These are phyloP conservation scores for Hedya salicella DNA, from an alignment of 2,888 invertebrate species.

Conservation along the genomic window DNA sequence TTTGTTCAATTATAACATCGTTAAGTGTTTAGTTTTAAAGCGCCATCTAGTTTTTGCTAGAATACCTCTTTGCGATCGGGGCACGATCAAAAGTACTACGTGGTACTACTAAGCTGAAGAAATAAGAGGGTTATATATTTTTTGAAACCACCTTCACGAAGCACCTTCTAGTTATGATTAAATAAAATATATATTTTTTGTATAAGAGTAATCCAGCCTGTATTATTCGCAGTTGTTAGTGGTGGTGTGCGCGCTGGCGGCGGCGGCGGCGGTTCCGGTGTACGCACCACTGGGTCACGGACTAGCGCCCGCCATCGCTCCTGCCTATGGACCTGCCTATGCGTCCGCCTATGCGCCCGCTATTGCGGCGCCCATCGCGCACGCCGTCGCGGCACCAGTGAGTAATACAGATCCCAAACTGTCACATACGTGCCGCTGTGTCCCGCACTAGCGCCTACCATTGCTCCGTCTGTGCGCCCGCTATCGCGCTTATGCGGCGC, in stretches of 20 bases:
- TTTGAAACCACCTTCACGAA: no score
- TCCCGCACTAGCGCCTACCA: background rate
- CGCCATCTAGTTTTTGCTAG: no score
- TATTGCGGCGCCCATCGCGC: constrained; percentile 48
- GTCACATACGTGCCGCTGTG: background rate
- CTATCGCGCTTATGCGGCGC: background rate
- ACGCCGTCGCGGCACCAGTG: constrained; percentile 44
- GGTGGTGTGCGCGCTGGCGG: constrained; percentile 73
- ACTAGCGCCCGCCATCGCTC: constrained; percentile 46
- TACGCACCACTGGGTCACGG: constrained; percentile 45
- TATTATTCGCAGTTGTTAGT: constrained; percentile 64
- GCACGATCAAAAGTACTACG: no score
- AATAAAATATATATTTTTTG: no score
- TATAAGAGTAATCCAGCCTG: background rate
- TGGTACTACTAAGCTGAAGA: no score
- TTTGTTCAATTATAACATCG: no score
- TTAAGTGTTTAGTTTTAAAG: no score
- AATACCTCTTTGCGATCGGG: no score
- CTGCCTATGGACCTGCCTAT: constrained; percentile 46
- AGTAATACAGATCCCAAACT: constrained; percentile 13
- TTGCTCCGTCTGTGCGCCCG: background rate
- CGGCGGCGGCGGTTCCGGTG: constrained; percentile 68
- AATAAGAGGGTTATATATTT: no score
- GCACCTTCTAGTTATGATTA: no score
- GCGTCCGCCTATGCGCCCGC: constrained; percentile 48